Conservation (phyloP, 2,113 vertebrate species). For the Pelmatolapia mariae region DNA sequence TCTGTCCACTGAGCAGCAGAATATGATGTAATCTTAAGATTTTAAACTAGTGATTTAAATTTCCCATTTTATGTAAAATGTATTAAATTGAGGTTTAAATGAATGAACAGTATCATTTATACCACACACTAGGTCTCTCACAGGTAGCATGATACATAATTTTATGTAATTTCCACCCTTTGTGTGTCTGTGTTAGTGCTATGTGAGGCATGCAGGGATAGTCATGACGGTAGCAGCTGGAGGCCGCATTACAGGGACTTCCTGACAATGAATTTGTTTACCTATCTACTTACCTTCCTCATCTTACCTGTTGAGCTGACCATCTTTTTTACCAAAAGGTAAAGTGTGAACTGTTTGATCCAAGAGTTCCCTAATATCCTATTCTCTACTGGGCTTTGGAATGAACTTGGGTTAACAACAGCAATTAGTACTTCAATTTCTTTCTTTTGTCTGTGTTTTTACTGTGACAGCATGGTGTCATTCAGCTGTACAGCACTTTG, state of each 20-base stretch:
- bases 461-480: not conserved
- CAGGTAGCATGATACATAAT: not conserved
- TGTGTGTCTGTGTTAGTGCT: constrained; percentile 65
- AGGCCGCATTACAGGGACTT: constrained; percentile 38
- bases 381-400: not conserved
- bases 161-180: not conserved
- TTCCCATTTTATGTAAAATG: not conserved
- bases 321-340: constrained; percentile 68
- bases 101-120: not conserved
- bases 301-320: constrained; percentile 70
- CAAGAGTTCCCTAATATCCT: not conserved
- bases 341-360: not conserved
- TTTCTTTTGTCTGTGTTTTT: not conserved
- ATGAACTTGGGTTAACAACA: not conserved
- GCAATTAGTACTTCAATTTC: not conserved
- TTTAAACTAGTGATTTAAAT: not conserved
- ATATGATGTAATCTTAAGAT: not conserved
- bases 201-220: constrained; percentile 58
- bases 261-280: constrained; percentile 64
- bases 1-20: not conserved
- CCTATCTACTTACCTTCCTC: constrained; percentile 68
- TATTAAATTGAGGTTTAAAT: not conserved
- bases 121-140: not conserved
- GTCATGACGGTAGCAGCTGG: not conserved
- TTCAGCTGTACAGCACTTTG: not conserved